Evolutionary conservation across 2,113 vertebrate species (phyloP), one percentile per base, ranked within the genome.

Genomic region (Corythaeola cristata): DNA sequence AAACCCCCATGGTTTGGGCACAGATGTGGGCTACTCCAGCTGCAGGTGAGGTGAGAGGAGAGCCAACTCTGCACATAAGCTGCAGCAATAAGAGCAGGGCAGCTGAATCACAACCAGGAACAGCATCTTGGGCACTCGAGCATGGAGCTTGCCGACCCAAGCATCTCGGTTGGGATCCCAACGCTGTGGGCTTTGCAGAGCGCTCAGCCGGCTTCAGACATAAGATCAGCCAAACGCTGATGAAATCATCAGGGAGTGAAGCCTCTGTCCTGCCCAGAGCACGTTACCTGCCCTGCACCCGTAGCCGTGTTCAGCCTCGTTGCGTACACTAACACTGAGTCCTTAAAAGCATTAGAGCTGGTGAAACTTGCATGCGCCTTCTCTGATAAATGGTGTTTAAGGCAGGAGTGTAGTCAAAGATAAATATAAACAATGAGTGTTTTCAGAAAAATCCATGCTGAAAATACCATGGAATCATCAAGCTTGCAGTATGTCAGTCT

Each of bases 271-370:
- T 52, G 53, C 22, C 28, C 39, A 69, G 39, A 50, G 28, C 23
- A 7, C 1, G 0, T 41, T 81, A 44, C 35, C 35, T 85, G 35
- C 26, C 21, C 27, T 2, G 2, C 27, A 66, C 30, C 22, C 19
- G 1, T 35, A 30, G 14, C 35, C 6, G 1, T 32, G 8, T 56
- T 66, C 30, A 59, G 21, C 28, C n/a, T 53, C 12, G 1, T 35
- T 23, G 15, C 7, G 0, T n/a, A 32, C 1, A 0, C 28, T 45
- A 75, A 1, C 1, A 0, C 22, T 66, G 14, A 15, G 30, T 28
- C 49, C 39, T 60, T 56, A 73, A 41, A 80, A 66, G 33, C 5
- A 15, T n/a, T 47, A 6, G 3, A 79, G 64, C 14, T 58, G n/a
- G 19, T 64, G n/a, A 75, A 60, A 47, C 5, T n/a, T 73, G 26